Evolutionary conservation across 2,113 vertebrate species (phyloP).

Genomic region (Cisticola juncidis): DNA sequence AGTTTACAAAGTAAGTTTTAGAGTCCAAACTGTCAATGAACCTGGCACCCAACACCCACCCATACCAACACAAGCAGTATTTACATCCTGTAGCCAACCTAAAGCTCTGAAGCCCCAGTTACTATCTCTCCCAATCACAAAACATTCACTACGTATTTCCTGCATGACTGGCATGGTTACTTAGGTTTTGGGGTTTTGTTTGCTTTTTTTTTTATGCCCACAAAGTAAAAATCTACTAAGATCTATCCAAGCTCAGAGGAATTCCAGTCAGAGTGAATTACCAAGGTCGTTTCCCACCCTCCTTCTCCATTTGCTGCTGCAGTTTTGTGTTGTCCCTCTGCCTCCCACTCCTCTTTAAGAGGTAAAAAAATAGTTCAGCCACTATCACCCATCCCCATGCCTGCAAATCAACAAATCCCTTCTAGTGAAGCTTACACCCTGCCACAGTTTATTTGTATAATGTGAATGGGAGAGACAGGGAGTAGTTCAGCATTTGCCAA

Average conservation of each 20-base stretch:
- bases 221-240: not conserved
- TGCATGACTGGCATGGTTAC: not conserved
- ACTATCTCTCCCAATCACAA: not conserved
- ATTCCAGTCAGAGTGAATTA: fast-evolving
- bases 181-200: not conserved
- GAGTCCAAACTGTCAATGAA: not conserved
- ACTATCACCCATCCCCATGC: not conserved
- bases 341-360: not conserved
- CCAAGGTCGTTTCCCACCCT: not conserved
- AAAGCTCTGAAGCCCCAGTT: not conserved
- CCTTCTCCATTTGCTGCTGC: not conserved
- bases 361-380: not conserved
- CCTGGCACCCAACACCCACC: not conserved
- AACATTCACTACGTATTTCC: not conserved
- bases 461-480: not conserved
- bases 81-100: not conserved
- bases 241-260: not conserved
- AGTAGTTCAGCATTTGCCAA: not conserved
- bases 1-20: not conserved
- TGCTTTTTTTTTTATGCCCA: not conserved
- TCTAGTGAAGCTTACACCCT: not conserved
- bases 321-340: not conserved
- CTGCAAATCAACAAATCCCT: not conserved
- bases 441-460: constrained; percentile 13
- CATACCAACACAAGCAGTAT: not conserved